Base-by-base conservation (phyloP, 2,113 vertebrate species). In the Mormyrus lacerda region DNA sequence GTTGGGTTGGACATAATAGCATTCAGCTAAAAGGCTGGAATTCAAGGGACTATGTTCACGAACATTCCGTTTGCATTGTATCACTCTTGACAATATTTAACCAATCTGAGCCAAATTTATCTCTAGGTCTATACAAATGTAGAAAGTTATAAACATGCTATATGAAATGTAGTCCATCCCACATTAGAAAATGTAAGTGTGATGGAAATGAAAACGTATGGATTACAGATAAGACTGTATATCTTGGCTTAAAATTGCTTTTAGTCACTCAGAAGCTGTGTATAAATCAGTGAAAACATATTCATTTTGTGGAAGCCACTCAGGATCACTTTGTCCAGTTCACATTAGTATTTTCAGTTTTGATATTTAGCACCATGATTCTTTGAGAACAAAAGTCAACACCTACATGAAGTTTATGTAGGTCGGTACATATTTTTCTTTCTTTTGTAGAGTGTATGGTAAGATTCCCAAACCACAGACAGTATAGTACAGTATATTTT, bases 261-360 rank as follows among this genome's bases (percentile, higher is more conserved):
- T 73, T 84, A 24, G 84, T 65, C 73, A 76, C 87, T 91, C 92
- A 91, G 91, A 95, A 94, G 91, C 91, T 91, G 87, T 51, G 53
- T 61, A 53, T 87, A 55, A 87, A 42, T 39, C 7, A 65, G 44
- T 85, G 31, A 21, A 85, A 84, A 84, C n/a, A 35, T 65, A n/a
- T 31, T 73, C 27, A 35, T 35, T 35, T 73, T 11, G 11, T 73
- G n/a, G 31, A 73, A 73, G 11, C 65, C 65, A 0, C 65, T 35
- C 65, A 15, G 65, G 9, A 31, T 69, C 11, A 4, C 53, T 69
- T 27, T 2, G 61, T 31, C 27, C 24, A 73, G 65, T 35, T 73
- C 65, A 31, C 31, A 35, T 73, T 35, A 35, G 31, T 35, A 2
- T 31, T 73, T 31, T 13, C 31, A 15, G n/a, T 15, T 73, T 73